Evolutionary conservation across 2,113 vertebrate species (phyloP).

Genomic region (Pomatorhinus ruficollis): DNA sequence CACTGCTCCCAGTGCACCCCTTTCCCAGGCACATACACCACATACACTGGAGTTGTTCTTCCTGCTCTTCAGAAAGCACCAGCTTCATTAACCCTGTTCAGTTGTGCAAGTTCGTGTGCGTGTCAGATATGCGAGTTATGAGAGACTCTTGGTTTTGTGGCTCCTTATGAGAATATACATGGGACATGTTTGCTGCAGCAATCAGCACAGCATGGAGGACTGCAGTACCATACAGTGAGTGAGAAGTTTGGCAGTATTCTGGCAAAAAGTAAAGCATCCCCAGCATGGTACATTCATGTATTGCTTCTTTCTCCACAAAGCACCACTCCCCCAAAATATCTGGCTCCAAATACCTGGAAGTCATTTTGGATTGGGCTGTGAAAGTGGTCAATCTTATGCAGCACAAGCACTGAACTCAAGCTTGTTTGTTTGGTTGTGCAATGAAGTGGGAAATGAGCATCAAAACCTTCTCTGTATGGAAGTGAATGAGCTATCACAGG

Average conservation of each 20-base stretch:
- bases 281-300: background rate
- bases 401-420: background rate
- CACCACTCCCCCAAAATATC: background rate
- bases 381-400: background rate
- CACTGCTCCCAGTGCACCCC: background rate
- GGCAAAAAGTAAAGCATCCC: background rate
- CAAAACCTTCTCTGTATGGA: background rate
- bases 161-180: background rate
- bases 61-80: background rate
- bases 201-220: background rate
- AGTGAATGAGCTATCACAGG: background rate
- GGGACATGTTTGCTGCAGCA: background rate
- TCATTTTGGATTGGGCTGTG: background rate
- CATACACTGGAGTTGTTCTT: background rate
- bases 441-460: slow-evolving; percentile 30
- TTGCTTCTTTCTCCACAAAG: background rate
- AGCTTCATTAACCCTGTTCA: rapidly evolving
- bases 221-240: background rate
- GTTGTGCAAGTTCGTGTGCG: background rate
- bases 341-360: background rate
- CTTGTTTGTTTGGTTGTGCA: background rate
- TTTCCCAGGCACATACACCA: rapidly evolving
- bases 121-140: background rate
- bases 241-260: background rate
- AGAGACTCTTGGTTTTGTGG: background rate